phyloP scores from a whole-genome alignment of 2,888 invertebrate genomes.

The Caenorhabditis sp. region DNA sequence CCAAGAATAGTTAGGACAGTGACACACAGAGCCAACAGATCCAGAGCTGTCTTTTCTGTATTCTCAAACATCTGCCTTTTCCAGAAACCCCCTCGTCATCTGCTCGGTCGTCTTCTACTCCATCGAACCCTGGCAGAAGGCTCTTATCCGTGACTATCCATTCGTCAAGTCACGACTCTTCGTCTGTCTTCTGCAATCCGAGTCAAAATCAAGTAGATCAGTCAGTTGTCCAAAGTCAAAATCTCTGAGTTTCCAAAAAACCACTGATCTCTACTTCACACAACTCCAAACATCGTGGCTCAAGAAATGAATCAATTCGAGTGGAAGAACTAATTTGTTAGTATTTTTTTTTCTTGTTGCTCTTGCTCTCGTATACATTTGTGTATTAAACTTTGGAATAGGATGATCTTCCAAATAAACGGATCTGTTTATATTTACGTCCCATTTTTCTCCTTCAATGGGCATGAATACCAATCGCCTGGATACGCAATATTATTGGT shows the following conservation, averaged over 20 bases:
- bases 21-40: no score
- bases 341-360: background rate
- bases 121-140: constrained; percentile 35
- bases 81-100: constrained; percentile 48
- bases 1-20: no score
- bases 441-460: constrained; percentile 49
- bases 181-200: background rate
- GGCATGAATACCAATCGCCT: constrained; percentile 33
- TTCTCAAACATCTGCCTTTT: constrained; percentile 1
- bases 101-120: constrained; percentile 28
- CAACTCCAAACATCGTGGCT: constrained; percentile 48
- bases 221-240: background rate
- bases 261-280: constrained; percentile 39
- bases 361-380: no score
- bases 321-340: constrained; percentile 4
- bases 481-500: background rate
- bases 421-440: constrained; percentile 14
- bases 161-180: background rate
- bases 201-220: background rate
- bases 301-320: constrained; percentile 11
- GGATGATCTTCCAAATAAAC: constrained; percentile 39
- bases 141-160: constrained; percentile 14
- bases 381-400: constrained; percentile 1
- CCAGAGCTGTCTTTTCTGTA: no score
- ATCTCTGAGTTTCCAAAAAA: background rate